phyloP scores from a whole-genome alignment of 2,888 invertebrate genomes.

The Pyrocoelia pectoralis region DNA sequence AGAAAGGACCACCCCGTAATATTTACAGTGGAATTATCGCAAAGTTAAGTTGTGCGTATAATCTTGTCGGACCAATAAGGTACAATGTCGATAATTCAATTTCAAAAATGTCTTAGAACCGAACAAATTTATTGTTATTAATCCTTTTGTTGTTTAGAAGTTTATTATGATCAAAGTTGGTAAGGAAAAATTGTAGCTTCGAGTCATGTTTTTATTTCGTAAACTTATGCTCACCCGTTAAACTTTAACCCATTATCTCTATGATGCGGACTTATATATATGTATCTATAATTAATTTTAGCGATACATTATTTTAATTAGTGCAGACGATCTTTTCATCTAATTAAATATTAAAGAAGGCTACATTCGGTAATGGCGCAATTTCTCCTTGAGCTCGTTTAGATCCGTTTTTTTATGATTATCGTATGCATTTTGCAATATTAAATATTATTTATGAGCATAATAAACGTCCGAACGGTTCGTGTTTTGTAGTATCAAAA shows the following conservation, averaged over 20 bases:
- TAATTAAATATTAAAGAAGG: no score
- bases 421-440: no score
- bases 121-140: slow-evolving; percentile 25
- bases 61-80: slow-evolving; percentile 30
- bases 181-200: slow-evolving; percentile 38
- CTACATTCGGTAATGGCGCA: no score
- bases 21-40: slow-evolving; percentile 26
- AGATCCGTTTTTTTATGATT: no score
- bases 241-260: slow-evolving; percentile 26
- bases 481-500: no score
- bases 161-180: slow-evolving; percentile 39
- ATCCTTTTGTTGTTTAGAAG: slow-evolving; percentile 34
- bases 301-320: no score
- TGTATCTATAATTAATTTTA: slow-evolving; percentile 5
- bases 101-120: slow-evolving; percentile 3
- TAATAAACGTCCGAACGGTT: no score
- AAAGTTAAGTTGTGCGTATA: slow-evolving; percentile 37
- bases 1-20: slow-evolving; percentile 36
- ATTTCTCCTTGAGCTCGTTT: no score
- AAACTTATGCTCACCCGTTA: slow-evolving; percentile 24
- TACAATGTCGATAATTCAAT: slow-evolving; percentile 19
- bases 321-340: no score
- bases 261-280: slow-evolving; percentile 29
- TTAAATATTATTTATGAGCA: no score
- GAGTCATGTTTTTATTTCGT: slow-evolving; percentile 37